These are phyloP conservation scores for Willisornis vidua DNA, from an alignment of 2,113 vertebrate genomes.

Conservation along the genomic window DNA sequence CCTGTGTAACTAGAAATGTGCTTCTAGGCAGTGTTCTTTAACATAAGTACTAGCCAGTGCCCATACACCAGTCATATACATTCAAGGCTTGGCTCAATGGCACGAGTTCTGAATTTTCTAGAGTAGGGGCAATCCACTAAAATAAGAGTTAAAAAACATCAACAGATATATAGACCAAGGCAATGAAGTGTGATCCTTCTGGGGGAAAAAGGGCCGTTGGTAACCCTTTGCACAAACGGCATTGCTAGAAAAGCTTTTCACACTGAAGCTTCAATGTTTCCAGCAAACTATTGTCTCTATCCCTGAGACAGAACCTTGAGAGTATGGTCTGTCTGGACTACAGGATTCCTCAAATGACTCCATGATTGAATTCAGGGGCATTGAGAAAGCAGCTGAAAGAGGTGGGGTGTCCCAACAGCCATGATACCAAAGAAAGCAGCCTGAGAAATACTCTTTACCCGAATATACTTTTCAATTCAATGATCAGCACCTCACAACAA, in stretches of 20 bases:
- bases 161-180: constrained; percentile 66
- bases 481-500: constrained; percentile 72
- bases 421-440: constrained; percentile 59
- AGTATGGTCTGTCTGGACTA: constrained; percentile 64
- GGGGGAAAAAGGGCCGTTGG: constrained; percentile 47
- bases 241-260: constrained; percentile 70
- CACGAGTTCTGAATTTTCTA: constrained; percentile 61
- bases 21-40: constrained; percentile 39
- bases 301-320: constrained; percentile 67
- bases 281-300: constrained; percentile 61
- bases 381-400: constrained; percentile 74
- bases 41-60: constrained; percentile 44
- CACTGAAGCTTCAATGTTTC: constrained; percentile 62
- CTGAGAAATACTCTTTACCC: constrained; percentile 76
- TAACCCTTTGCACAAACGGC: constrained; percentile 25
- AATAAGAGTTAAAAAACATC: constrained; percentile 38
- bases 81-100: constrained; percentile 72
- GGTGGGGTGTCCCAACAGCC: constrained; percentile 56
- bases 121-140: constrained; percentile 32
- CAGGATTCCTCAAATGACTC: constrained; percentile 63
- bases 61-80: constrained; percentile 53
- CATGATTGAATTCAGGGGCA: constrained; percentile 64
- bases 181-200: constrained; percentile 65
- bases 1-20: constrained; percentile 48
- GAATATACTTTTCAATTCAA: constrained; percentile 67